A percentile compares a stretch with the other conserved stretches of the same genome.
Conservation (phyloP, 1,140 invertebrate species). For the Zelostemma sp. region DNA sequence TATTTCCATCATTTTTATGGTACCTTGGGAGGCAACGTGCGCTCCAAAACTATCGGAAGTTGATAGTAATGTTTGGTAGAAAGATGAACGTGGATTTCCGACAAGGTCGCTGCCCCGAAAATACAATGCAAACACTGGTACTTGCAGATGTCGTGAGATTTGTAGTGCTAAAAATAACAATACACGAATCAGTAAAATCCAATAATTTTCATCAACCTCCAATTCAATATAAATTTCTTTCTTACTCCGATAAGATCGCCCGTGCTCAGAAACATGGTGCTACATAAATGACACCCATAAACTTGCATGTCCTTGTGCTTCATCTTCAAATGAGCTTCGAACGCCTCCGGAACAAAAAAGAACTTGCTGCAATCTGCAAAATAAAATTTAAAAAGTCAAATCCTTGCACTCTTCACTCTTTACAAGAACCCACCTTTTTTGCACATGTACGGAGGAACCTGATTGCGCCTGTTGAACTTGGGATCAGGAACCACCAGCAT, state of each 20-base stretch:
- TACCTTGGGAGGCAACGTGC: conserved; percentile 58
- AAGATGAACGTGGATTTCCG: conserved; percentile 68
- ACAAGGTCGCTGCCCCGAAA: conserved; percentile 60
- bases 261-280: conserved; percentile 20
- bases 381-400: conserved; percentile 13
- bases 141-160: conserved; percentile 65
- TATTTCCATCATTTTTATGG: conserved; percentile 1
- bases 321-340: conserved; percentile 58
- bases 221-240: conserved; percentile 2
- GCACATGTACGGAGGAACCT: conserved; percentile 60
- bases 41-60: conserved; percentile 62
- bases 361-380: conserved; percentile 60
- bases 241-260: conserved; percentile 54
- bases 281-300: conserved; percentile 62
- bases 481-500: conserved; percentile 31
- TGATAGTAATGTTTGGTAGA: conserved; percentile 66
- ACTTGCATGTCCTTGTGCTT: conserved; percentile 46
- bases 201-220: not conserved
- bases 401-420: not conserved
- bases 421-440: conserved; percentile 50
- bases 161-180: conserved; percentile 64
- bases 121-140: conserved; percentile 72
- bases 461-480: conserved; percentile 47
- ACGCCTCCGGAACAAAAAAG: conserved; percentile 63
- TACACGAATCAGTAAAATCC: not conserved